Base-by-base conservation (phyloP, 2,888 invertebrate genomes). In the Cyrtodaria siliqua region DNA sequence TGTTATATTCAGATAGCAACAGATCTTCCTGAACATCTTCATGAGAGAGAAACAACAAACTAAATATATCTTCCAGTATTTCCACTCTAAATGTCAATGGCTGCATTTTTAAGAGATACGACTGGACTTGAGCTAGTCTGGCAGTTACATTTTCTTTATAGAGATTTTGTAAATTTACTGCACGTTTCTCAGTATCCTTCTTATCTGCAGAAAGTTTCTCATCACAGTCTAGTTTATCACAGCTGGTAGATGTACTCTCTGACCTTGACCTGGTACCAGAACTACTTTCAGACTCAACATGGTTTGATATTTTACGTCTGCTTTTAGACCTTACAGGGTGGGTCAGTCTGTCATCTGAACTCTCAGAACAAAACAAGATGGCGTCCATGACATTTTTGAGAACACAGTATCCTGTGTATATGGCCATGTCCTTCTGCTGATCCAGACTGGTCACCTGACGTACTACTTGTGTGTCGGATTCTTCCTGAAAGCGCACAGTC, bases 1-100 rank as follows among this genome's bases (percentile, higher is more conserved):
- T 88, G 50, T 85, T 88, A 27, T 84, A 82, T 38, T 88, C 94
- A 94, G 79, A 94, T 93, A 70, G 87, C n/a, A 84, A 82, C n/a
- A 84, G 87, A 16, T 87, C 90, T 14, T 94, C 94, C 9, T 94
- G 94, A 75, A 95, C 94, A 89, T 95, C 95, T 87, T 95, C 95
- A 83, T 94, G 94, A 81, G 95, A 94, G 56, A 96, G 87, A 91
- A 96, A 96, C 44, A 96, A 93, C 83, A 96, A 94, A 0, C 95
- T 94, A 91, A 96, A 96, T 80, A 96, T 94, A 91, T 96, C 95
- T 91, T 96, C 96, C 66, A 96, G 94, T 0, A 96, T 94, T 93
- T 96, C 95, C 0, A 94, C 83, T 26, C 92, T 79, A 57, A 87
- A 90, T 9, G 88, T 86, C 60, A 92, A 80, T 26, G 92, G 92